Percentiles rank a stretch among this genome's conserved stretches.
Evolutionary conservation across 2,888 invertebrate genomes (phyloP).

Genomic region (Tenthredo livida): DNA sequence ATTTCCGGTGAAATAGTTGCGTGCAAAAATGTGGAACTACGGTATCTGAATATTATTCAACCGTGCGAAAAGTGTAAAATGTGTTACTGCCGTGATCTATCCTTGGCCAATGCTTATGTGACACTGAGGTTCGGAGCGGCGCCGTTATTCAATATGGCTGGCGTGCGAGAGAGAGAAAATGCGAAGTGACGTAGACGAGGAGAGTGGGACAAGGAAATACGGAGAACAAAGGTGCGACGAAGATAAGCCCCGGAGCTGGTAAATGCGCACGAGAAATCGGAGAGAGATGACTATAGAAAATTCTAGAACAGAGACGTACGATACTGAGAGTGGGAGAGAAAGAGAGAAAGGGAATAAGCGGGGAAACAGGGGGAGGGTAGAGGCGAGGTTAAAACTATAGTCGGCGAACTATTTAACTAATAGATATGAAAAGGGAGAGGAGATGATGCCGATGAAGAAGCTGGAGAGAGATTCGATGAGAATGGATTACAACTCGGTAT

Average conservation of each 20-base stretch:
- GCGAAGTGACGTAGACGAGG: constrained; percentile 46
- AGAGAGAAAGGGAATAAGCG: constrained; percentile 23
- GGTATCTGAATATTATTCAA: background rate
- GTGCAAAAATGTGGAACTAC: no score
- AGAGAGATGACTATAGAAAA: background rate
- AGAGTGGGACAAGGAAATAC: constrained; percentile 49
- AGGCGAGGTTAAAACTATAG: constrained; percentile 34
- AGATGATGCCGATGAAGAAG: background rate
- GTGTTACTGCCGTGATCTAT: constrained; percentile 57
- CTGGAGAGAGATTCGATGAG: constrained; percentile 40
- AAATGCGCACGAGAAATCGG: background rate
- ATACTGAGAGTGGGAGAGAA: constrained; percentile 52
- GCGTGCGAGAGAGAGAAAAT: constrained; percentile 45
- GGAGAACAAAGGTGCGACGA: background rate
- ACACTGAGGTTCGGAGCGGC: constrained; percentile 63
- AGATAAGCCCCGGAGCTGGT: background rate
- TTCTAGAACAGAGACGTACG: constrained; percentile 11
- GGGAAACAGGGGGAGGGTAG: constrained; percentile 38
- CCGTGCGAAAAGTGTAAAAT: background rate
- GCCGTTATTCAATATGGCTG: constrained; percentile 45
- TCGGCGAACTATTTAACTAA: constrained; percentile 59
- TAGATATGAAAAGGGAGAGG: constrained; percentile 59
- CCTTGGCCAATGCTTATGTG: constrained; percentile 63
- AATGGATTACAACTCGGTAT: background rate
- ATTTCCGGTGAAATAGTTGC: background rate